phyloP scores from a whole-genome alignment of 2,888 invertebrate species.

The Lycia hirtaria region DNA sequence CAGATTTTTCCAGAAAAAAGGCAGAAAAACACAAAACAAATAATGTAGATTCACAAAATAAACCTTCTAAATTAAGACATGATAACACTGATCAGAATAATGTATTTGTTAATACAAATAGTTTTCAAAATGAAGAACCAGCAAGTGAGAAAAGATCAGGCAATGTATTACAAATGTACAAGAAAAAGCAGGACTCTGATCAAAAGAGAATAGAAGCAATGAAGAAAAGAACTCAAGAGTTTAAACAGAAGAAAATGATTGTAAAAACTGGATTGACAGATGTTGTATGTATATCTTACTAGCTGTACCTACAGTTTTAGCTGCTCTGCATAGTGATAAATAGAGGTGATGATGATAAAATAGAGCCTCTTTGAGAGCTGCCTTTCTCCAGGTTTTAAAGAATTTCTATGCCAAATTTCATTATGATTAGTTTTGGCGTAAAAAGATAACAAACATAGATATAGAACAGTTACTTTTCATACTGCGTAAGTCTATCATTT shows the following conservation, averaged over 20 bases:
- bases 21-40: background rate
- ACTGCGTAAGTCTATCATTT: no score
- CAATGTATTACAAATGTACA: slow-evolving; percentile 43
- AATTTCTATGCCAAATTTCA: no score
- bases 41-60: background rate
- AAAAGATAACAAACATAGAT: no score
- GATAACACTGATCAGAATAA: background rate
- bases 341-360: no score
- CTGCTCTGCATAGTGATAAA: no score
- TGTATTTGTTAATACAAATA: background rate
- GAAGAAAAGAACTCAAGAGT: slow-evolving; percentile 86
- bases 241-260: slow-evolving; percentile 86
- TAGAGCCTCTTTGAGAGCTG: no score
- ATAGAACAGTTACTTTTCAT: no score
- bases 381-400: no score
- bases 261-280: slow-evolving; percentile 87
- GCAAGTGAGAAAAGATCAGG: slow-evolving; percentile 13
- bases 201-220: slow-evolving; percentile 88
- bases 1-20: slow-evolving; percentile 2
- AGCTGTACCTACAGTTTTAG: no score
- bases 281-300: slow-evolving; percentile 80
- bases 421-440: no score
- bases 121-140: slow-evolving; percentile 17
- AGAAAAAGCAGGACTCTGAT: slow-evolving; percentile 80
- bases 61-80: background rate